These are phyloP conservation scores for Sitodiplosis mosellana DNA, from an alignment of 1,140 invertebrate species.

Conservation along the genomic window DNA sequence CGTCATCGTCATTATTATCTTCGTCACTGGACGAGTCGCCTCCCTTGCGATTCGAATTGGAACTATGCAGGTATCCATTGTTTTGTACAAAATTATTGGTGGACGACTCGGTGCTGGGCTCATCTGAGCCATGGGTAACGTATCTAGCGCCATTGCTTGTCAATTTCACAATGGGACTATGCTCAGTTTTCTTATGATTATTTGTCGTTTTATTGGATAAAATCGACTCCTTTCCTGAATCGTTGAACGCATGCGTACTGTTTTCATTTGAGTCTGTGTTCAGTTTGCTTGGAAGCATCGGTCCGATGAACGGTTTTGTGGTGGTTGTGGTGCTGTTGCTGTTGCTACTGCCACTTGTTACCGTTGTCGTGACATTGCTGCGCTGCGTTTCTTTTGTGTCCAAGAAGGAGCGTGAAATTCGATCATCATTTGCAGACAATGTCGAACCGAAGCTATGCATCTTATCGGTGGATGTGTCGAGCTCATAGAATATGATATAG, in stretches of 20 bases:
- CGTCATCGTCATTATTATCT: not conserved
- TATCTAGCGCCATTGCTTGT: not conserved
- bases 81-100: too few relatives aligned
- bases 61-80: not conserved
- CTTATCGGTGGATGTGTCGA: slow-evolving; percentile 27
- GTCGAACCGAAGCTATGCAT: too few relatives aligned
- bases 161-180: not conserved
- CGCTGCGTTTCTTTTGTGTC: not conserved
- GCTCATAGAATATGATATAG: slow-evolving; percentile 80
- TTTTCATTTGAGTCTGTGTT: not conserved
- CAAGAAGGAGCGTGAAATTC: not conserved
- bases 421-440: slow-evolving; percentile 18
- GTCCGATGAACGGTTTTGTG: not conserved
- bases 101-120: not conserved
- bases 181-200: not conserved
- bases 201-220: not conserved
- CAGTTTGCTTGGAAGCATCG: not conserved
- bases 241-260: not conserved
- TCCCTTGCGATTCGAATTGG: not conserved
- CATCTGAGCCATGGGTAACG: not conserved
- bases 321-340: not conserved
- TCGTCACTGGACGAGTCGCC: not conserved
- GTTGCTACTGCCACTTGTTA: not conserved
- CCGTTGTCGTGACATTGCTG: not conserved
- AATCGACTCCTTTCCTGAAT: not conserved